These are phyloP conservation scores for Limnephilus rhombicus DNA, from an alignment of 2,888 invertebrate genomes.

Conservation along the genomic window DNA sequence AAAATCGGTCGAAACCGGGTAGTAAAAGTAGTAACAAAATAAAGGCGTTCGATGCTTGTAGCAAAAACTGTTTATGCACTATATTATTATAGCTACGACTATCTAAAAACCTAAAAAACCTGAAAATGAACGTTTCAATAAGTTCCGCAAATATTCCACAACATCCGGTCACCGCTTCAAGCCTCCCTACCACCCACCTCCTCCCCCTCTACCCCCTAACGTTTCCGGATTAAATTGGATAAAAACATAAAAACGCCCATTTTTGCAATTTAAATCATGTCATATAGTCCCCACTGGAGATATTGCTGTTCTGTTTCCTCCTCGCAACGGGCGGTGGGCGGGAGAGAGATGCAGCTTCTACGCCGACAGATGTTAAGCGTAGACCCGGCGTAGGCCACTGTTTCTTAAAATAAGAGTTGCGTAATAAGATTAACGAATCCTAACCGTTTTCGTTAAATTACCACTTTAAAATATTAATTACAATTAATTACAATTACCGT, in stretches of 20 bases:
- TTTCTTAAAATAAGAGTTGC: neutral
- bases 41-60: too few relatives aligned
- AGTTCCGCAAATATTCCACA: constrained; percentile 52
- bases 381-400: constrained; percentile 38
- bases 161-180: constrained; percentile 66
- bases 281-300: constrained; percentile 68
- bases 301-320: constrained; percentile 34
- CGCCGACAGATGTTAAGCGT: constrained; percentile 52
- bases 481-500: too few relatives aligned
- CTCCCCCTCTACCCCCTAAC: constrained; percentile 1
- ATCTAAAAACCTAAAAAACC: neutral
- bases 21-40: too few relatives aligned
- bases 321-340: neutral
- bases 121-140: neutral
- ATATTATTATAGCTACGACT: too few relatives aligned
- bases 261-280: constrained; percentile 74
- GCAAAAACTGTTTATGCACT: too few relatives aligned
- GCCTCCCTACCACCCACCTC: constrained; percentile 27
- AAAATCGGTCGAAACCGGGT: too few relatives aligned
- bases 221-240: constrained; percentile 69
- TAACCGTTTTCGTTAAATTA: neutral
- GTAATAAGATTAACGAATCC: neutral
- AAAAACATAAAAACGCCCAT: constrained; percentile 73
- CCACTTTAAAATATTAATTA: neutral
- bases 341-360: constrained; percentile 52